Percentiles rank a stretch among this genome's conserved stretches.
Conservation (phyloP, 2,113 vertebrate species). For the Petroica traversi region DNA sequence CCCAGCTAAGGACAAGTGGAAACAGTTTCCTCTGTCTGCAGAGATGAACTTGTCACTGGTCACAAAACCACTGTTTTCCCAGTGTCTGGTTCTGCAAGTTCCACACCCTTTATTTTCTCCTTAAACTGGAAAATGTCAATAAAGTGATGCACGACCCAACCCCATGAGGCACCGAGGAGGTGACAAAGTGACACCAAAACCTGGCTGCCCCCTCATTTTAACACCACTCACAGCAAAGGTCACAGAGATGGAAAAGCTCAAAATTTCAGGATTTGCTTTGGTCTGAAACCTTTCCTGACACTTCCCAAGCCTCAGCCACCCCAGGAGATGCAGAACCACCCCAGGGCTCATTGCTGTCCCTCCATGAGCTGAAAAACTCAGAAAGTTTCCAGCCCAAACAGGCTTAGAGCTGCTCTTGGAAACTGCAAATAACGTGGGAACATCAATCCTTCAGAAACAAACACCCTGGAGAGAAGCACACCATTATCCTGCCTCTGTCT, state of each 20-base stretch:
- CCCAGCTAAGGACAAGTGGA: not conserved
- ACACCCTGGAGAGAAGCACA: not conserved
- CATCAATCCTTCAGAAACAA: not conserved
- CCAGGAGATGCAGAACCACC: not conserved
- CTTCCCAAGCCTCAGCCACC: not conserved
- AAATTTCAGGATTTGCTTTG: not conserved
- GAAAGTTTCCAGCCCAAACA: not conserved
- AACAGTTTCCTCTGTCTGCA: not conserved
- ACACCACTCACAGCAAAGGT: not conserved
- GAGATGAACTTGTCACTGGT: not conserved
- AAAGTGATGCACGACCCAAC: accelerated
- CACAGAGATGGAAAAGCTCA: accelerated
- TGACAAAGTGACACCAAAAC: not conserved
- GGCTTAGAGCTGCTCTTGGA: not conserved
- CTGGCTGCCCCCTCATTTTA: not conserved
- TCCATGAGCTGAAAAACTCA: not conserved
- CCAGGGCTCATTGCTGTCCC: not conserved
- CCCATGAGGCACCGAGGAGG: accelerated
- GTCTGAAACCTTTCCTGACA: not conserved
- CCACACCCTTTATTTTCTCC: not conserved
- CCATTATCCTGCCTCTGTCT: not conserved
- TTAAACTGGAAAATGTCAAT: not conserved
- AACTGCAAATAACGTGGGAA: not conserved
- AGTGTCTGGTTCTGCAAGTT: not conserved
- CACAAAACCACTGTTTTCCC: not conserved